Percentiles rank a stretch among this genome's conserved stretches.
Evolutionary conservation across 2,113 vertebrate species (phyloP).

Genomic region (Thinocorus orbignyianus): DNA sequence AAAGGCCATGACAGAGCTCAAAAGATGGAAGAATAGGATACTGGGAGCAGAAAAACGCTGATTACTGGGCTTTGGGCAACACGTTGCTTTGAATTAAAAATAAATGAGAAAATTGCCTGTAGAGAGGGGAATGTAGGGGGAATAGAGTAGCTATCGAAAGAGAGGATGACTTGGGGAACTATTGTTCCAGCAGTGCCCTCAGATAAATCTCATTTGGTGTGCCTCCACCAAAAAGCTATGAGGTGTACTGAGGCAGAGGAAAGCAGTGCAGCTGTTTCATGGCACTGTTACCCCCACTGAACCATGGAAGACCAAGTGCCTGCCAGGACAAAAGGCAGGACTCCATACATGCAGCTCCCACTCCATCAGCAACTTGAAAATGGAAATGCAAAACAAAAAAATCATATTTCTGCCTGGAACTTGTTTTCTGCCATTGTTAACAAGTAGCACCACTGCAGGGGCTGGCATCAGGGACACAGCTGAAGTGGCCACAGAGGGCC

Average conservation of each 20-base stretch:
- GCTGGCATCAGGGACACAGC: background rate
- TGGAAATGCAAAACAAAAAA: background rate
- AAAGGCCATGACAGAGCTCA: background rate
- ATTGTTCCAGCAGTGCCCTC: background rate
- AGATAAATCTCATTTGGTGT: background rate
- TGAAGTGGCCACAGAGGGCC: background rate
- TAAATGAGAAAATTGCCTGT: slow-evolving; percentile 31
- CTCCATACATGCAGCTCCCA: background rate
- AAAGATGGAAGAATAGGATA: slow-evolving; percentile 11
- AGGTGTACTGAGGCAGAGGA: background rate
- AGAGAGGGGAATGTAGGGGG: background rate
- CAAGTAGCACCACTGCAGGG: background rate
- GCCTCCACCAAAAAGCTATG: background rate
- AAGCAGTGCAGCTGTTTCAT: background rate
- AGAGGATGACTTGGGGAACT: background rate
- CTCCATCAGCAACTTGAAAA: background rate
- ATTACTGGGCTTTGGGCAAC: background rate
- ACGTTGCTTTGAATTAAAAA: slow-evolving; percentile 17
- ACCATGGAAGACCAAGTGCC: background rate
- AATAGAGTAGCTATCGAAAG: background rate
- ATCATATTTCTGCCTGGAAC: background rate
- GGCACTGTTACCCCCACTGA: background rate
- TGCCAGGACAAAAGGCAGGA: background rate
- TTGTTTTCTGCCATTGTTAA: background rate
- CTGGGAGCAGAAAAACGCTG: slow-evolving; percentile 15